phyloP scores from a whole-genome alignment of 2,888 invertebrate species.

The Apodemia hepburni region DNA sequence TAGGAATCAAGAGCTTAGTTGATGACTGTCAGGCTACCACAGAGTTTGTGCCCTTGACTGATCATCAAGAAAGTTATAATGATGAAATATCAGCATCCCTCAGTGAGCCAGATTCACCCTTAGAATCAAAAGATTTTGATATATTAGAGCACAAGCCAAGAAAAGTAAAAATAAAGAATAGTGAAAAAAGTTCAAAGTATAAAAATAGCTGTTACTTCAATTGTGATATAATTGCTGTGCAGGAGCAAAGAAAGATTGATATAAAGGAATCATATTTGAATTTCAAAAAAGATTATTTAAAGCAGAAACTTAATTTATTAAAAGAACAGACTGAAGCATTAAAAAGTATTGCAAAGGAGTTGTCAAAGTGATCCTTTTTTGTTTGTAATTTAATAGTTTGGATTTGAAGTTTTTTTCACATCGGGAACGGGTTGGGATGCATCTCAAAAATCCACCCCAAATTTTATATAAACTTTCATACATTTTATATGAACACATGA shows the following conservation, averaged over 20 bases:
- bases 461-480: too few relatives aligned
- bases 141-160: conserved; percentile 34
- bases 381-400: neutral
- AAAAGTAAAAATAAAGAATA: conserved; percentile 37
- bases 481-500: too few relatives aligned
- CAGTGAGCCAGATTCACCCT: conserved; percentile 52
- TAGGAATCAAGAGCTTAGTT: conserved; percentile 49
- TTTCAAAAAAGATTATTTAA: conserved; percentile 67
- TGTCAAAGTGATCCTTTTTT: conserved; percentile 33
- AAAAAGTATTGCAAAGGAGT: conserved; percentile 60
- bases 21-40: conserved; percentile 43
- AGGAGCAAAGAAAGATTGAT: conserved; percentile 57
- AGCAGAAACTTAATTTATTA: conserved; percentile 57
- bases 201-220: conserved; percentile 52
- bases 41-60: conserved; percentile 47
- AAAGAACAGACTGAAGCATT: conserved; percentile 69
- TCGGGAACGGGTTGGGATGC: too few relatives aligned
- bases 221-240: conserved; percentile 56
- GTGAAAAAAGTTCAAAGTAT: conserved; percentile 40
- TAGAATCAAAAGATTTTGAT: conserved; percentile 51
- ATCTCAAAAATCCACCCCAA: too few relatives aligned
- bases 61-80: conserved; percentile 39
- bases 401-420: too few relatives aligned
- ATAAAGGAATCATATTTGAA: conserved; percentile 65
- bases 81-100: conserved; percentile 43